phyloP scores from a whole-genome alignment of 2,888 invertebrate species.

The Thecophora atra region DNA sequence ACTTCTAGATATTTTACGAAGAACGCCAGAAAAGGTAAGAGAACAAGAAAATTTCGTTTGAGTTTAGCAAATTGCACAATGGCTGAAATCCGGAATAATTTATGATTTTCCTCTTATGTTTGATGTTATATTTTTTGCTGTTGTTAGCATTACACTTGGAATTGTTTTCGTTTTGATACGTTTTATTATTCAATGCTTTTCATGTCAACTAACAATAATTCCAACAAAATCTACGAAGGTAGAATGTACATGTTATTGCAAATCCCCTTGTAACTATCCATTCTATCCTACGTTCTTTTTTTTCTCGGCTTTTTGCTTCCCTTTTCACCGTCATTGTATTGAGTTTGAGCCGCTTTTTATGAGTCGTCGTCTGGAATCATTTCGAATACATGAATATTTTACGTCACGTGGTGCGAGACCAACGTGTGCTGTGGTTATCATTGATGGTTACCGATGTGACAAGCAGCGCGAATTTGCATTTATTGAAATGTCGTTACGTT shows the following conservation, averaged over 20 bases:
- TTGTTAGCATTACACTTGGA: neutral
- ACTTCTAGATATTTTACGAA: too few species aligned
- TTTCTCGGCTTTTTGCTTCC: neutral
- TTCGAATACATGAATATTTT: constrained; percentile 26
- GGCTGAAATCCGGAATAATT: constrained; percentile 32
- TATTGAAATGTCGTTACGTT: too few species aligned
- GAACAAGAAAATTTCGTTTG: too few species aligned
- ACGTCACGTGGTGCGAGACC: constrained; percentile 1
- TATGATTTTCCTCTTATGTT: constrained; percentile 33
- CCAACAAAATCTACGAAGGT: neutral
- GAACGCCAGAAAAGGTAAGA: too few species aligned
- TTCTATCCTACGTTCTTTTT: neutral
- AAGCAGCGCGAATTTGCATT: neutral
- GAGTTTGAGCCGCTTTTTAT: neutral
- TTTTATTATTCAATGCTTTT: constrained; percentile 40
- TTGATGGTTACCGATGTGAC: constrained; percentile 23
- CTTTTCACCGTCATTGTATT: neutral
- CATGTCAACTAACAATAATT: constrained; percentile 61
- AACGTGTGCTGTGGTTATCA: constrained; percentile 2
- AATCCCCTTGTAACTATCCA: neutral
- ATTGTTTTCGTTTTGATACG: constrained; percentile 32
- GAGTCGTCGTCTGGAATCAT: constrained; percentile 19
- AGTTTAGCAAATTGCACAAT: too few species aligned
- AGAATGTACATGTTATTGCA: neutral
- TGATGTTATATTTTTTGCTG: constrained; percentile 19